These are phyloP conservation scores for Scaptomyza flava DNA, from an alignment of 2,888 invertebrate genomes.

Conservation along the genomic window DNA sequence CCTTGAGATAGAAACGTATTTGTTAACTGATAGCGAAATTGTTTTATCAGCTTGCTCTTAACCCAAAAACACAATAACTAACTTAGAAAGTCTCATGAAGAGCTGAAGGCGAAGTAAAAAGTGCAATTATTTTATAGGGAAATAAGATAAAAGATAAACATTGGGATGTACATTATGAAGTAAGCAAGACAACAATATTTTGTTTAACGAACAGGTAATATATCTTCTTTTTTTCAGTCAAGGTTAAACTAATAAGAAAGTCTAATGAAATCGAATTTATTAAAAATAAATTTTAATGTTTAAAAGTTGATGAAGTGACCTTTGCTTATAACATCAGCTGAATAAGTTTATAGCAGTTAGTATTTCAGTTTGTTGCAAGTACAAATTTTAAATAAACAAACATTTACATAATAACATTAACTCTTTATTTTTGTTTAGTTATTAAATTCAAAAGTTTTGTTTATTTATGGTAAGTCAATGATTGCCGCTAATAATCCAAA, in stretches of 20 bases:
- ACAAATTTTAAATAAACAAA: background rate
- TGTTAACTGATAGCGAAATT: slow-evolving; percentile 37
- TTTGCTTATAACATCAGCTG: background rate
- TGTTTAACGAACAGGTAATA: too few relatives aligned
- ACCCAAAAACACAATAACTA: slow-evolving; percentile 9
- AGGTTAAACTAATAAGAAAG: background rate
- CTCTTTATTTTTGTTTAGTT: background rate
- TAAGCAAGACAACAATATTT: too few relatives aligned
- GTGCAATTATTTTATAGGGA: background rate
- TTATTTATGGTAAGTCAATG: slow-evolving; percentile 35
- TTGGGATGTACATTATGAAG: background rate
- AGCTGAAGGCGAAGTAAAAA: background rate
- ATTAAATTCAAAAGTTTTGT: slow-evolving; percentile 1
- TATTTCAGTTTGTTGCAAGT: background rate
- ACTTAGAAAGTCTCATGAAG: slow-evolving; percentile 1
- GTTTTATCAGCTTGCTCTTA: slow-evolving; percentile 32
- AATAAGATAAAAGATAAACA: background rate
- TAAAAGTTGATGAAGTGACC: background rate
- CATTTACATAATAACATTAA: background rate
- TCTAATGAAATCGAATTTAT: background rate
- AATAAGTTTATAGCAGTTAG: background rate
- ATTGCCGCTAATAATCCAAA: background rate
- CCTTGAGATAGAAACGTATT: slow-evolving; percentile 59
- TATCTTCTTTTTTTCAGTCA: too few relatives aligned
- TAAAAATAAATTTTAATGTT: background rate